These are phyloP conservation scores for Pyrrhura leucotis DNA, from an alignment of 2,797 vertebrate species.

Conservation along the genomic window DNA sequence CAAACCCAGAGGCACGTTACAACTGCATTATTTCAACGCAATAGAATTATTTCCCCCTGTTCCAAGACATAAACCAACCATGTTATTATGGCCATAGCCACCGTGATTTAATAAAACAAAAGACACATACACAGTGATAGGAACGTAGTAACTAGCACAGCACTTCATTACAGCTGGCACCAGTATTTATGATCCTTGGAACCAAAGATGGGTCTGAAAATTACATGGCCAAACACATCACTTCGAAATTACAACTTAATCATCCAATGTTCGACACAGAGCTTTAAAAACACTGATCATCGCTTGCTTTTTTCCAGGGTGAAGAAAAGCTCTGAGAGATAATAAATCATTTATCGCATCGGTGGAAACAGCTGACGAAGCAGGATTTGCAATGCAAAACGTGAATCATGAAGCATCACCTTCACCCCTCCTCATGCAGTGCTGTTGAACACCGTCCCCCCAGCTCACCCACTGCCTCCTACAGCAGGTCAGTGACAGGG, in stretches of 20 bases:
- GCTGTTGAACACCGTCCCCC: not conserved
- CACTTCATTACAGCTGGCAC: slow-evolving; percentile 46
- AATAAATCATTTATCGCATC: slow-evolving; percentile 12
- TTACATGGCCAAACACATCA: not conserved
- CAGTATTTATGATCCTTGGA: slow-evolving; percentile 15
- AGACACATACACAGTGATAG: slow-evolving; percentile 21
- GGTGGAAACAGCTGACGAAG: not conserved
- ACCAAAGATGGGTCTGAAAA: slow-evolving; percentile 30
- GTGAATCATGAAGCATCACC: not conserved
- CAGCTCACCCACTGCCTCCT: not conserved
- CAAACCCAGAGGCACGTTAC: slow-evolving; percentile 51
- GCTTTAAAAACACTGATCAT: not conserved
- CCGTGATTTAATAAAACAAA: slow-evolving; percentile 62
- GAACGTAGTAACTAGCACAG: slow-evolving; percentile 28
- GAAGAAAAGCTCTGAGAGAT: slow-evolving; percentile 6
- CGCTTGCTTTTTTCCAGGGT: not conserved
- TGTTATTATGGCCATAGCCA: slow-evolving; percentile 45
- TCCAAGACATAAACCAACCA: slow-evolving; percentile 47
- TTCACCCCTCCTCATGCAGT: not conserved
- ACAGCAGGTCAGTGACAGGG: not conserved
- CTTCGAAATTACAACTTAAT: slow-evolving; percentile 34
- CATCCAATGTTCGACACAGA: not conserved
- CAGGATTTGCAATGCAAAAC: slow-evolving; percentile 45
- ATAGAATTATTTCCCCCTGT: slow-evolving; percentile 57
- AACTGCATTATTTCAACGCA: slow-evolving; percentile 60